A percentile compares a stretch with the other conserved stretches of the same genome.
Conservation (phyloP, 2,888 invertebrate genomes). For the Acleris emargana region DNA sequence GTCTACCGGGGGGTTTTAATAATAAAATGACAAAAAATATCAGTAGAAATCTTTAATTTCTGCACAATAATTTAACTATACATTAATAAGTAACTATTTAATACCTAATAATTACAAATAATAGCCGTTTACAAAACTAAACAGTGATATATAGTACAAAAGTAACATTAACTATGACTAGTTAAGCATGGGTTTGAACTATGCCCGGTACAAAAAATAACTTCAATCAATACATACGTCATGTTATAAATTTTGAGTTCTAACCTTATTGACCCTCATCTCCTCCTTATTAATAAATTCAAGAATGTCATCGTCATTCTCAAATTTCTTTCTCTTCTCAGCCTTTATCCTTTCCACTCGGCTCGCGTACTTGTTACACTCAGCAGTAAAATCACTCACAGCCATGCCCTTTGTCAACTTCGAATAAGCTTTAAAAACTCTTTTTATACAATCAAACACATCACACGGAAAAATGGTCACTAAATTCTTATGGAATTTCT, state of each 20-base stretch:
- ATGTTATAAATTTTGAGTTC: background rate
- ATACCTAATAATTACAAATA: no score
- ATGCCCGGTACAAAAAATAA: no score
- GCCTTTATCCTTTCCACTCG: constrained; percentile 1
- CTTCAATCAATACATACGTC: no score
- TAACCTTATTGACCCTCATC: background rate
- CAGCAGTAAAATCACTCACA: background rate
- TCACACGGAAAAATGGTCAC: constrained; percentile 40
- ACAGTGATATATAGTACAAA: no score
- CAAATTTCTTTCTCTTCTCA: background rate
- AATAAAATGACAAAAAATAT: no score
- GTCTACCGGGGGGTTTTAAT: no score
- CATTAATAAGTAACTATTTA: no score
- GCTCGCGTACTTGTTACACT: background rate
- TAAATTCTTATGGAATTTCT: constrained; percentile 35
- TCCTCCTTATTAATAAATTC: constrained; percentile 3
- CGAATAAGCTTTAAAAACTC: constrained; percentile 35
- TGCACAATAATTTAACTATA: no score
- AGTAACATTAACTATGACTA: no score
- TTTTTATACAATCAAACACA: constrained; percentile 14
- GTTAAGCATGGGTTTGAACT: no score
- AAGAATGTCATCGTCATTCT: background rate
- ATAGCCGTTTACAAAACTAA: no score
- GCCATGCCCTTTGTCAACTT: constrained; percentile 1
- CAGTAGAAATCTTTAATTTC: no score